Base-by-base conservation (phyloP, 2,797 vertebrate genomes). In the Clamator glandarius region DNA sequence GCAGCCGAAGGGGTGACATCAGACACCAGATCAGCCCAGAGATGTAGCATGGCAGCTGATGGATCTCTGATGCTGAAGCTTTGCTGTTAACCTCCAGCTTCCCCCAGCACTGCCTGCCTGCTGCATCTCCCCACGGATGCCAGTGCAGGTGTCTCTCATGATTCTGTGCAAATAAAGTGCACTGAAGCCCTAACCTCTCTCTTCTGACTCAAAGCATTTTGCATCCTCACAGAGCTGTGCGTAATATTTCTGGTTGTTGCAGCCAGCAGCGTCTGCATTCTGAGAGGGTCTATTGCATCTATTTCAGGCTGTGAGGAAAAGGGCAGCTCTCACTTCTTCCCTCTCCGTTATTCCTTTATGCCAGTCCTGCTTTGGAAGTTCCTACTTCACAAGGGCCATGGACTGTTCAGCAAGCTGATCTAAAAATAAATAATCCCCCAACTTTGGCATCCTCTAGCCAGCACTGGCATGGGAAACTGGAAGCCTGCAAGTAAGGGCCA, bases 101-200 rank as follows among this genome's bases (percentile, higher is more conserved):
- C 46, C 12, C 17, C 2, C 3, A 80, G 36, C 0, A 0, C 59
- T 83, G 64, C 33, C 29, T 61, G 41, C n/a, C 67, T 42, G 39
- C 68, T 82, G 55, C 4, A 1, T 67, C 72, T 75, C 52, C 59
- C 2, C 0, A 29, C 52, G 25, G 16, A 3, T 13, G 29, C 42
- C 2, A 0, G 9, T 2, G 3, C 51, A 52, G 23, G 9, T 44
- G 9, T 84, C 52, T 62, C 9, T 2, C 0, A 0, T 16, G 11
- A 33, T 8, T 84, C 17, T 3, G 2, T 36, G 75, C 44, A 58
- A 67, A 63, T 36, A 35, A 63, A 70, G 39, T 50, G 46, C 7
- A 4, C n/a, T 6, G 26, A 54, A 23, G 15, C 46, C 62, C 57
- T 46, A 44, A 36, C 15, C 26, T 87, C 64, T 67, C 2, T 2